Percentiles rank a stretch among this genome's conserved stretches.
These are phyloP conservation scores for Rhyzopertha dominica DNA, from an alignment of 1,140 invertebrate genomes.

Conservation along the genomic window DNA sequence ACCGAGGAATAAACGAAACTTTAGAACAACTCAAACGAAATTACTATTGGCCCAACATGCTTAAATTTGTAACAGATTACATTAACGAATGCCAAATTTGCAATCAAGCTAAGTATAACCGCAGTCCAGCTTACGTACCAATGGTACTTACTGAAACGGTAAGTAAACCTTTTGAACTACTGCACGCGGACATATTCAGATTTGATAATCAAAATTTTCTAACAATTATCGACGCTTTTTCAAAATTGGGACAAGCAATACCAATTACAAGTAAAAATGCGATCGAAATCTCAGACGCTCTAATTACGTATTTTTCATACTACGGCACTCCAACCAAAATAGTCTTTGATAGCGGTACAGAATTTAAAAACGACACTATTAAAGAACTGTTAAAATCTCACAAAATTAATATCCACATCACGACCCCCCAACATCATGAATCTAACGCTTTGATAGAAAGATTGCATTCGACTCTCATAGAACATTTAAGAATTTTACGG, in stretches of 20 bases:
- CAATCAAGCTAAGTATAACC: slow-evolving; percentile 2
- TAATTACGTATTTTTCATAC: slow-evolving; percentile 6
- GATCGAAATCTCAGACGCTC: slow-evolving; percentile 2
- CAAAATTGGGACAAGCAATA: slow-evolving; percentile 6
- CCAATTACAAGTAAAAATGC: slow-evolving; percentile 11
- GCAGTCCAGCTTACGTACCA: not conserved
- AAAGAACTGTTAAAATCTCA: too few species aligned
- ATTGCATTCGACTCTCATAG: too few species aligned
- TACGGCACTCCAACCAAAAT: slow-evolving; percentile 9
- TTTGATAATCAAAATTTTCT: slow-evolving; percentile 7
- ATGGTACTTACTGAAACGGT: not conserved
- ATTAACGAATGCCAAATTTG: slow-evolving; percentile 12
- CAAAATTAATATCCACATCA: too few species aligned
- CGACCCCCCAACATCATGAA: too few species aligned
- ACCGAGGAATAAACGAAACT: slow-evolving; percentile 7
- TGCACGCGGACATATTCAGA: not conserved
- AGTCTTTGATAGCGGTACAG: slow-evolving; percentile 3
- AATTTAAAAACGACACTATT: slow-evolving; percentile 10
- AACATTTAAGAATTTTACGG: too few species aligned
- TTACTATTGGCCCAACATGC: too few species aligned
- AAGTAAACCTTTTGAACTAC: slow-evolving; percentile 1
- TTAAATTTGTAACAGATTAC: not conserved
- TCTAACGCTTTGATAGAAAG: too few species aligned
- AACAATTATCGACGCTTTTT: slow-evolving; percentile 7
- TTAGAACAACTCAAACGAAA: too few species aligned